These are phyloP conservation scores for Latrodectus geometricus DNA, from an alignment of 1,140 invertebrate species.

Conservation along the genomic window DNA sequence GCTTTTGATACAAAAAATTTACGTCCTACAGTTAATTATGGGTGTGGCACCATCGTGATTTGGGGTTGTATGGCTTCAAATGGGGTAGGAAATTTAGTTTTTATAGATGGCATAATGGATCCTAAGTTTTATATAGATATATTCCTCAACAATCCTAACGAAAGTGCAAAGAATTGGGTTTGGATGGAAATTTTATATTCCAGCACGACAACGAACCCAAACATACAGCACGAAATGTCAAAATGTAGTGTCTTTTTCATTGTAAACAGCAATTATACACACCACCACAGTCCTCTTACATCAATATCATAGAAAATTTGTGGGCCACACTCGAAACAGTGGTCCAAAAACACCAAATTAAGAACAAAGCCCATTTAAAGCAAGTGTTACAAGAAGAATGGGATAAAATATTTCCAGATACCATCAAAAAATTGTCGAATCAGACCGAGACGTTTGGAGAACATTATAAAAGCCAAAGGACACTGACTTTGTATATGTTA, in stretches of 20 bases:
- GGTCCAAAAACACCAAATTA: slow-evolving; percentile 23
- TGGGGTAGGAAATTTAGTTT: slow-evolving; percentile 25
- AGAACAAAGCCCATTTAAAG: slow-evolving; percentile 28
- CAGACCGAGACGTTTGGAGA: no score
- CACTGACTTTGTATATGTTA: no score
- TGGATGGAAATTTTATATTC: no score
- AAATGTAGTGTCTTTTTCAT: neutral
- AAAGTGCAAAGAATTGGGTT: no score
- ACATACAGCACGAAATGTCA: no score
- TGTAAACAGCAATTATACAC: neutral
- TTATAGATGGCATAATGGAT: slow-evolving; percentile 34
- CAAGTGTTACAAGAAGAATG: slow-evolving; percentile 40
- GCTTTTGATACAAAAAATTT: no score
- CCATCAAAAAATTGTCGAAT: slow-evolving; percentile 26
- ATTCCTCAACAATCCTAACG: neutral
- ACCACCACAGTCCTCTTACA: slow-evolving; percentile 20
- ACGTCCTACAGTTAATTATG: no score
- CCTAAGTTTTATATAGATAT: slow-evolving; percentile 24
- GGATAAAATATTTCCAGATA: slow-evolving; percentile 36
- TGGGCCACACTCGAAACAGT: slow-evolving; percentile 29
- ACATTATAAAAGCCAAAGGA: no score
- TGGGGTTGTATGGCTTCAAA: no score
- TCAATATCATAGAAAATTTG: slow-evolving; percentile 27
- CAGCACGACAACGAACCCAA: no score
- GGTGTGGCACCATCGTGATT: no score